Base-by-base conservation (phyloP, 2,113 vertebrate species). In the Deroptyus accipitrinus region DNA sequence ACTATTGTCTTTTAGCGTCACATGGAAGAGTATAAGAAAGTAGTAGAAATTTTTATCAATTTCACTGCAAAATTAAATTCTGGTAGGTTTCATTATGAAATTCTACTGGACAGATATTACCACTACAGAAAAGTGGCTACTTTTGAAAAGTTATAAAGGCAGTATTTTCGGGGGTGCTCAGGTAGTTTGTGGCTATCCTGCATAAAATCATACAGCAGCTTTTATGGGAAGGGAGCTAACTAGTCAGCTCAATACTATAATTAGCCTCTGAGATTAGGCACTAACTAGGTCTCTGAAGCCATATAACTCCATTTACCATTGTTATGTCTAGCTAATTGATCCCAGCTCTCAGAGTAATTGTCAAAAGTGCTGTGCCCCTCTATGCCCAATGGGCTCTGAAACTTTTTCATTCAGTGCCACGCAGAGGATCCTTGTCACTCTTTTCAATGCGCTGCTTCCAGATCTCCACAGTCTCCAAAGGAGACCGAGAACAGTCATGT, bases 391-490 rank as follows among this genome's bases (percentile, higher is more conserved):
- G 3, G 4, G 9, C 24, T 83, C 59, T 83, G 87, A 69, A 70
- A 80, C 14, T 37, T 28, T 12, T 5, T 67, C 18, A 9, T 54
- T 88, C 48, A 48, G 17, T 64, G 33, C 22, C 39, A 25, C 2
- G 0, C 3, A 33, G 10, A 88, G 42, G 35, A 37, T 28, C 18
- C 51, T 51, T 20, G 13, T 1, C 1, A 46, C 13, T 33, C 0
- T 0, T 35, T 68, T 76, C 35, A 78, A 41, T 5, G 28, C 20
- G 46, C 7, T 13, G 10, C 70, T 74, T 83, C 46, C 66, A 24
- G 12, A 48, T 8, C 23, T 69, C 28, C 57, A 49, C 31, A 17
- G 24, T 22, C 62, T 86, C 57, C 39, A n/a, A 66, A 83, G 63
- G 13, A 89, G 7, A 39, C 9, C 4, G 62, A 37, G 22, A 62